These are phyloP conservation scores for Paracentrotus lividus DNA, from an alignment of 53 echinoderm and acorn worm genomes.

Conservation along the genomic window DNA sequence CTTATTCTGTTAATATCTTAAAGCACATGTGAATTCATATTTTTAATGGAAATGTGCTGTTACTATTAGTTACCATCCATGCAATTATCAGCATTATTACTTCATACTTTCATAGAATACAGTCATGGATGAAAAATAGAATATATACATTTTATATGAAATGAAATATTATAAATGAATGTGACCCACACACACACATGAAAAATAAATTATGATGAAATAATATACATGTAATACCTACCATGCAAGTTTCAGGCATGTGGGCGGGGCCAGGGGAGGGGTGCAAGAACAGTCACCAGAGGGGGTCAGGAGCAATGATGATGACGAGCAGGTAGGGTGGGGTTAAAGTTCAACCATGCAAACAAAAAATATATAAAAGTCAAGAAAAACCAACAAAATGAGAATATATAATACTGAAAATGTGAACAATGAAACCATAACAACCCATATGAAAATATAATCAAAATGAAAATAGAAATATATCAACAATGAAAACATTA, in stretches of 20 bases:
- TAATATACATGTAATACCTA: constrained; percentile 56
- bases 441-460: neutral
- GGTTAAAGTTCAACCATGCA: constrained; percentile 61
- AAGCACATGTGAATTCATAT: too few relatives aligned
- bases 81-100: too few relatives aligned
- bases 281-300: constrained; percentile 40
- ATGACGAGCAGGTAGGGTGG: constrained; percentile 31
- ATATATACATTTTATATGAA: too few relatives aligned
- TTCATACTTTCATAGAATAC: neutral
- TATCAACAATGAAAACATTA: neutral
- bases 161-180: neutral
- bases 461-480: neutral
- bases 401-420: constrained; percentile 18
- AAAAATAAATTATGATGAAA: neutral
- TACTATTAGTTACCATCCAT: too few relatives aligned
- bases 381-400: constrained; percentile 26
- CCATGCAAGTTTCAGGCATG: constrained; percentile 49
- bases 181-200: neutral
- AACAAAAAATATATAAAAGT: constrained; percentile 40
- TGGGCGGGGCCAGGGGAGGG: constrained; percentile 48
- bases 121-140: neutral
- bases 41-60: too few relatives aligned
- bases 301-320: constrained; percentile 12
- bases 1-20: too few relatives aligned
- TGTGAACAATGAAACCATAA: neutral